Evolutionary conservation across 2,888 invertebrate genomes (phyloP), one percentile per base, ranked within the genome.

Genomic region (Napeogenes sylphis): DNA sequence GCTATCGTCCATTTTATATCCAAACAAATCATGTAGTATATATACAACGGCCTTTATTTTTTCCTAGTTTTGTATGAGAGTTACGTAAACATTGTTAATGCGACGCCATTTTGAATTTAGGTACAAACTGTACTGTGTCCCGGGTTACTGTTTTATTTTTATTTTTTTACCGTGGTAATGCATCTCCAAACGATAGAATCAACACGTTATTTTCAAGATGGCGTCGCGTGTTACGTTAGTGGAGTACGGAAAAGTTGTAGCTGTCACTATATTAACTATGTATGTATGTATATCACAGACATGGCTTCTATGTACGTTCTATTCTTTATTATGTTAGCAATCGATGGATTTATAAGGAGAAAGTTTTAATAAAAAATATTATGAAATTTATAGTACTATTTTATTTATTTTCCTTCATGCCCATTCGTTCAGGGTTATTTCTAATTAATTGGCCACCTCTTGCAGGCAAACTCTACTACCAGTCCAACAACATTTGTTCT

Each of bases 331-430:
- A 86, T 83, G 86, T 89, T 90, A 88, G 87, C 87, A 80, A 84
- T 87, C 89, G 84, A 88, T 88, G 89, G 87, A 89, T 89, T 90
- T 89, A 84, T 89, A 88, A 87, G 88, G 83, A 88, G 85, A 89
- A 78, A 88, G 84, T 85, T 90, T 89, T 87, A 87, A 89, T 87
- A 85, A 89, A 89, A 89, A 87, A 86, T 81, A 82, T 79, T 82
- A 84, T 81, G 79, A 87, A 88, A 87, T 83, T 83, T 76, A 71
- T 58, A 51, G 60, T 67, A 67, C 69, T 71, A 73, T 73, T 78
- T 75, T 75, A 77, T 80, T 77, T 68, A 65, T 70, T 35, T 35
- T 21, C 8, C 42, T n/a, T 21, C 42, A 14, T 47, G 21, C 6
- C n/a, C n/a, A 21, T n/a, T 2, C 3, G 8, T 4, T 38, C 38